A percentile compares a stretch with the other conserved stretches of the same genome.
phyloP scores from a whole-genome alignment of 2,113 vertebrate species.

The Silurus glanis region DNA sequence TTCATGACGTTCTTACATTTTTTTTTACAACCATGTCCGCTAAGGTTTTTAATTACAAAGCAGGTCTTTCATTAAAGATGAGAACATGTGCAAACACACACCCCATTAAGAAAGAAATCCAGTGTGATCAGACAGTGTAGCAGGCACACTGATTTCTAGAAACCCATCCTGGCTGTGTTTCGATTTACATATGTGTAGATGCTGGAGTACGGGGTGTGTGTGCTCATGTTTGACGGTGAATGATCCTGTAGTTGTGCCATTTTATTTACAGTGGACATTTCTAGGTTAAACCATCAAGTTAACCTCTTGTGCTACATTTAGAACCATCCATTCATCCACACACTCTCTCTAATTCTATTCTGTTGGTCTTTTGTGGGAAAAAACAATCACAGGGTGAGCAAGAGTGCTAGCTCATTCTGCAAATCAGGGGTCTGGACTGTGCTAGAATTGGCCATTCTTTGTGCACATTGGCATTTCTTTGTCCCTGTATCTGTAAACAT shows the following conservation, averaged over 20 bases:
- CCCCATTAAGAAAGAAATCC: neutral
- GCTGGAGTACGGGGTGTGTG: neutral
- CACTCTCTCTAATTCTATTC: neutral
- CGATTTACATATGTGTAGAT: neutral
- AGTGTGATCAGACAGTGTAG: neutral
- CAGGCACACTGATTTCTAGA: conserved; percentile 11
- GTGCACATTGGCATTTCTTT: conserved; percentile 26
- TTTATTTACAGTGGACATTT: conserved; percentile 44
- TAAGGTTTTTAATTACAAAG: conserved; percentile 2
- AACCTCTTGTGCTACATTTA: conserved; percentile 72
- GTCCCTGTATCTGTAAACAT: conserved; percentile 24
- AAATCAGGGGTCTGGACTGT: conserved; percentile 62
- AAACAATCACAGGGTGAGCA: conserved; percentile 70
- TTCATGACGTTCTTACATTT: neutral
- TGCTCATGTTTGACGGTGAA: neutral
- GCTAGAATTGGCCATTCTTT: conserved; percentile 68
- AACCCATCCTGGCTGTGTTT: conserved; percentile 1
- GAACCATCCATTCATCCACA: conserved; percentile 59
- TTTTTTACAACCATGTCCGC: neutral
- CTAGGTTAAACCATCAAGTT: conserved; percentile 37
- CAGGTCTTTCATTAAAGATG: conserved; percentile 14
- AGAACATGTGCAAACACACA: neutral
- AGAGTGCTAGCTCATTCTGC: conserved; percentile 43
- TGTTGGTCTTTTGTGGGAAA: conserved; percentile 65
- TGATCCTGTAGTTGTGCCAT: conserved; percentile 9